A percentile compares a stretch with the other conserved stretches of the same genome.
Conservation (phyloP, 64 coral and sea anemone genomes). For the Stichodactyla helianthus region DNA sequence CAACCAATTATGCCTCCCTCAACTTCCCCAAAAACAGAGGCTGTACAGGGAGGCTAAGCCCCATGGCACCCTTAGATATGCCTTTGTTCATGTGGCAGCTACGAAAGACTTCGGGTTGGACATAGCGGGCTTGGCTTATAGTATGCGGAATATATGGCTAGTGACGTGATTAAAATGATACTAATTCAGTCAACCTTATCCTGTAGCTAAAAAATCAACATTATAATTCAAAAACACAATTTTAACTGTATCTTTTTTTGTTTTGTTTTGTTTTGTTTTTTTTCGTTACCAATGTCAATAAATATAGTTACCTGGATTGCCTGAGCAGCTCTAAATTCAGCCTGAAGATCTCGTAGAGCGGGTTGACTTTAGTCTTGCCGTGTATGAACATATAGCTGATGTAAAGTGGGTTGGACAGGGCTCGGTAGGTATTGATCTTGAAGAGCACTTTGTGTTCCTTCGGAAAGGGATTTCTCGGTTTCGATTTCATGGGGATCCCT, state of each 20-base stretch:
- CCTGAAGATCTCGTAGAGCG: conserved; percentile 45
- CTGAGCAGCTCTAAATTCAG: conserved; percentile 21
- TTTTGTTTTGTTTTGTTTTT: no score
- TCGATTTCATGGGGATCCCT: background rate
- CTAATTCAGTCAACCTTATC: background rate
- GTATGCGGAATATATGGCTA: background rate
- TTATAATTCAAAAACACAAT: no score
- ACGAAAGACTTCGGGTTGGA: no score
- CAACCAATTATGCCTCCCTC: no score
- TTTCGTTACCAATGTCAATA: background rate
- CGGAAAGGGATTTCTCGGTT: background rate
- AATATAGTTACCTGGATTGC: background rate
- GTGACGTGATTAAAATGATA: background rate
- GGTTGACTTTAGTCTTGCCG: conserved; percentile 36
- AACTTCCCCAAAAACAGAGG: no score
- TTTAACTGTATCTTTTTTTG: no score
- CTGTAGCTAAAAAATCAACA: background rate
- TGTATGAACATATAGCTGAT: conserved; percentile 56
- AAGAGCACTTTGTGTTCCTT: conserved; percentile 32
- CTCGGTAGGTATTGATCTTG: conserved; percentile 50
- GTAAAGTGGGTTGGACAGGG: conserved; percentile 63
- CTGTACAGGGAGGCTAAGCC: no score
- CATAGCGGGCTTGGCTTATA: no score
- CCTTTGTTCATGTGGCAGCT: no score
- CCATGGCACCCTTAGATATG: no score